Conservation (phyloP, 1,140 invertebrate genomes). For the Asbolus verrucosus region DNA sequence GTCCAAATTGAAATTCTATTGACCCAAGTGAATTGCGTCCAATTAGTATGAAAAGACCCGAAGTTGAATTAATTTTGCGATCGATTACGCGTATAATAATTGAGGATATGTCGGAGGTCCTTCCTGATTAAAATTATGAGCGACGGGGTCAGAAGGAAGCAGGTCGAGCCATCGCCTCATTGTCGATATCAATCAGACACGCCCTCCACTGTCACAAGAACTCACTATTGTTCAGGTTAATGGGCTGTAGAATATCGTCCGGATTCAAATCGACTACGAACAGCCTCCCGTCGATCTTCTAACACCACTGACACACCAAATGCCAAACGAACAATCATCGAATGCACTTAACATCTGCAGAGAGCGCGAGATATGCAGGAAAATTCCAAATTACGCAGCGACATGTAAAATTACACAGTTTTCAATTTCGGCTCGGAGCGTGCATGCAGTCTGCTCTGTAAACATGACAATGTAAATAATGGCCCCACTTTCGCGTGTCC, state of each 20-base stretch:
- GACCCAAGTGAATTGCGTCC: not conserved
- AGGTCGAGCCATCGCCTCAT: conserved; percentile 39
- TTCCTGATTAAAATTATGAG: conserved; percentile 28
- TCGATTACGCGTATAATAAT: conserved; percentile 1
- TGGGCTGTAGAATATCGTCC: conserved; percentile 44
- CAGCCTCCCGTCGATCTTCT: too few relatives aligned
- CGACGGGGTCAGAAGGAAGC: conserved; percentile 31
- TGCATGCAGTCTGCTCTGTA: too few relatives aligned
- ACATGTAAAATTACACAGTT: too few relatives aligned
- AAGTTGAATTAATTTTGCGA: conserved; percentile 21
- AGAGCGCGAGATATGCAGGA: too few relatives aligned
- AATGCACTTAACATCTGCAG: not conserved
- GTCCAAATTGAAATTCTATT: conserved; percentile 5
- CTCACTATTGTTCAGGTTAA: conserved; percentile 48
- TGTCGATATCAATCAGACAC: conserved; percentile 46
- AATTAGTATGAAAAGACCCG: conserved; percentile 7
- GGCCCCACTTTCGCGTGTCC: not conserved
- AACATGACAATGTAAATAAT: conserved; percentile 9
- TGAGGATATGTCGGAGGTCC: conserved; percentile 22
- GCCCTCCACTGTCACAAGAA: conserved; percentile 44
- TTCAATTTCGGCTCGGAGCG: too few relatives aligned
- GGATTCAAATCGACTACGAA: too few relatives aligned
- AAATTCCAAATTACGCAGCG: too few relatives aligned
- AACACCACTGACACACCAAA: conserved; percentile 26
- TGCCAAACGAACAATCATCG: conserved; percentile 24